These are phyloP conservation scores for Halesus radiatus DNA, from an alignment of 1,140 invertebrate species.

Conservation along the genomic window DNA sequence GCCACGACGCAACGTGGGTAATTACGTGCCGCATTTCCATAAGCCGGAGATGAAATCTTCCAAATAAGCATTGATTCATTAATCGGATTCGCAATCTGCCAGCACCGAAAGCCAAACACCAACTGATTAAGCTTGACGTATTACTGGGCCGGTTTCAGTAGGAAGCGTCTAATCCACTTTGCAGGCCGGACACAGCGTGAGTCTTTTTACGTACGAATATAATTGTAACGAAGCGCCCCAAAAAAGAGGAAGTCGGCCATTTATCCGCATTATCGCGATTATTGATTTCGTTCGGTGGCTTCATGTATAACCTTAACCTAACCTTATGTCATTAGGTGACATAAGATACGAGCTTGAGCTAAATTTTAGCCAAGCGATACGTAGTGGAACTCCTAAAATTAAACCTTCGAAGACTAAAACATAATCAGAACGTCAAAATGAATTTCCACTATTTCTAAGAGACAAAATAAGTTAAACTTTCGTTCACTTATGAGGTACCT, in stretches of 20 bases:
- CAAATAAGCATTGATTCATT: slow-evolving; percentile 6
- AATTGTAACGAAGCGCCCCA: slow-evolving; percentile 6
- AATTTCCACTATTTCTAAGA: no score
- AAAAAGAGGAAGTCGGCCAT: background rate
- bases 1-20: no score
- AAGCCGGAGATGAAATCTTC: background rate
- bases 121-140: slow-evolving; percentile 15
- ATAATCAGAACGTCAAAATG: no score
- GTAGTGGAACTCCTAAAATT: no score
- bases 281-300: slow-evolving; percentile 22
- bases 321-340: no score
- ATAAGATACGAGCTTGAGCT: background rate
- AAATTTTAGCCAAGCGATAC: background rate
- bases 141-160: background rate
- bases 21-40: no score
- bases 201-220: slow-evolving; percentile 10
- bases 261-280: slow-evolving; percentile 21
- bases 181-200: background rate
- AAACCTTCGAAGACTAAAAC: no score
- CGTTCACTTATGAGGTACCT: no score
- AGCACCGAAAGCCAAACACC: slow-evolving; percentile 1
- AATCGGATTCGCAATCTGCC: slow-evolving; percentile 6
- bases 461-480: no score
- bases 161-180: slow-evolving; percentile 19
- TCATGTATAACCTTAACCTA: no score